phyloP scores from a whole-genome alignment of 2,888 invertebrate species.

The Torymus tubicola region DNA sequence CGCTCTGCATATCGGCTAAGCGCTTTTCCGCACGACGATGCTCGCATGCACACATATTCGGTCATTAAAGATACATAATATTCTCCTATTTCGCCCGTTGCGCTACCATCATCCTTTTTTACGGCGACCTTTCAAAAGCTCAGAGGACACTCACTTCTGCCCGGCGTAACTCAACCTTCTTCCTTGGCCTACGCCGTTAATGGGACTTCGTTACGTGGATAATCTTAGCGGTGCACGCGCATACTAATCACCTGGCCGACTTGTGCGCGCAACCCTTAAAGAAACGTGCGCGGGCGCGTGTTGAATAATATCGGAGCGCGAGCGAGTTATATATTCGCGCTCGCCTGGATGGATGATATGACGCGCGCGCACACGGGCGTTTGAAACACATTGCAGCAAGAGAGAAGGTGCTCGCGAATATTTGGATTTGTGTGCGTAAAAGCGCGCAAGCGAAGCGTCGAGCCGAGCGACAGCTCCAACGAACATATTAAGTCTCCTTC shows the following conservation, averaged over 20 bases:
- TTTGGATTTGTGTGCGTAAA: conserved; percentile 15
- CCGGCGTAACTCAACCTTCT: conserved; percentile 6
- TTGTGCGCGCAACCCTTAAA: conserved; percentile 42
- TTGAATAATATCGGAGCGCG: conserved; percentile 45
- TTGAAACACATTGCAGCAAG: conserved; percentile 2
- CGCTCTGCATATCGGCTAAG: not conserved
- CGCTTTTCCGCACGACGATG: not conserved
- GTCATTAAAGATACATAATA: conserved; percentile 40
- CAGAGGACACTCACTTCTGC: conserved; percentile 12
- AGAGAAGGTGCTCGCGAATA: conserved; percentile 12
- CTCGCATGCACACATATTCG: not conserved
- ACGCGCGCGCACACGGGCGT: conserved; percentile 6
- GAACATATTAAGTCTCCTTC: conserved; percentile 57
- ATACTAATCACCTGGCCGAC: conserved; percentile 47
- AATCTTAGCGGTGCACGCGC: conserved; percentile 35
- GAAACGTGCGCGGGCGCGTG: conserved; percentile 12
- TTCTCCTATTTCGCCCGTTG: conserved; percentile 3
- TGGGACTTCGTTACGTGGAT: conserved; percentile 55
- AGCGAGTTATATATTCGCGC: conserved; percentile 8
- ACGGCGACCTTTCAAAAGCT: conserved; percentile 13
- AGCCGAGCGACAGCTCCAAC: conserved; percentile 55
- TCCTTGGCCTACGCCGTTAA: conserved; percentile 22
- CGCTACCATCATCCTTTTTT: not conserved
- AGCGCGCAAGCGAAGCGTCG: conserved; percentile 18
- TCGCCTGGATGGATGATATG: conserved; percentile 20